These are phyloP conservation scores for Origma solitaria DNA, from an alignment of 2,113 vertebrate genomes.

Conservation along the genomic window DNA sequence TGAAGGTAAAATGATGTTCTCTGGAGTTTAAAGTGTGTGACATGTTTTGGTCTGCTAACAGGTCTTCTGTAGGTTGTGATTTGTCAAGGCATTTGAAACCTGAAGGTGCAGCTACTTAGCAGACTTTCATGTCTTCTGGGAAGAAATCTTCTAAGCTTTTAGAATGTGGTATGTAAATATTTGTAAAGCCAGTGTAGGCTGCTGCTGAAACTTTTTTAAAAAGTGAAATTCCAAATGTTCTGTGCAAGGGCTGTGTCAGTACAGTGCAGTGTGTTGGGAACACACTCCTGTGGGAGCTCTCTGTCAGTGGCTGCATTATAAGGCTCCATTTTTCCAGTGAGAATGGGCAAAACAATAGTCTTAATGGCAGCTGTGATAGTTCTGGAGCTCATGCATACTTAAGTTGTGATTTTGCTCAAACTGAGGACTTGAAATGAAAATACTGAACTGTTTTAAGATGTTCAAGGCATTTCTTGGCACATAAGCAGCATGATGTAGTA, in stretches of 20 bases:
- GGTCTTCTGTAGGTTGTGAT: background rate
- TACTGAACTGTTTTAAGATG: background rate
- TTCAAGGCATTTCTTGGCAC: background rate
- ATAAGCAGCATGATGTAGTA: background rate
- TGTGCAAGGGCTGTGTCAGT: background rate
- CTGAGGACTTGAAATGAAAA: background rate
- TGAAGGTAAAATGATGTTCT: background rate
- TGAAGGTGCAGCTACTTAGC: background rate
- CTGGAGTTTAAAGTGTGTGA: background rate
- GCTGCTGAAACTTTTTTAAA: background rate
- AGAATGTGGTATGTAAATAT: background rate
- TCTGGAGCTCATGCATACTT: background rate
- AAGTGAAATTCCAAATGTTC: background rate
- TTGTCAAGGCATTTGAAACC: background rate
- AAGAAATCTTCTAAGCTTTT: background rate
- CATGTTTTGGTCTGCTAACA: background rate
- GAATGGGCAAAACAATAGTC: background rate
- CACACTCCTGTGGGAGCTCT: background rate
- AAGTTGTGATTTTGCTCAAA: background rate
- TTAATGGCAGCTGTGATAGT: background rate
- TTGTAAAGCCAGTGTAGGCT: background rate
- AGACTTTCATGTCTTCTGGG: background rate
- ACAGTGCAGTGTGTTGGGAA: background rate
- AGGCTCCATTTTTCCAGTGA: background rate
- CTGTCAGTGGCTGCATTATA: background rate